Base-by-base conservation (phyloP, 2,113 vertebrate genomes). In the Lasiurus cinereus region DNA sequence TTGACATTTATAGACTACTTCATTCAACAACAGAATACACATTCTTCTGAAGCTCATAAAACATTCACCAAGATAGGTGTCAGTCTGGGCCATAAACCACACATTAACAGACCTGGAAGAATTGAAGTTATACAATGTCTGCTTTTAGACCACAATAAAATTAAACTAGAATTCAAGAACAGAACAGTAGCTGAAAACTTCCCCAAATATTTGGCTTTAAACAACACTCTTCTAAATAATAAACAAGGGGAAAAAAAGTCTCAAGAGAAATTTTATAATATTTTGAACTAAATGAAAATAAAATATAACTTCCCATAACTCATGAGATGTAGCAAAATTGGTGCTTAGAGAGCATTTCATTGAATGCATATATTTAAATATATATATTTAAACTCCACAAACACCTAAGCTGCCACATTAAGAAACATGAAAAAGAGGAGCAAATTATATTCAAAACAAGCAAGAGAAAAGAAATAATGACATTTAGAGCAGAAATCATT, bases 381-480 rank as follows among this genome's bases (percentile, higher is more conserved):
- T 59, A 24, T 24, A 80, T n/a, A 21, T 77, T 80, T 1, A 29
- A 62, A 59, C 3, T 14, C 43, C 69, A 39, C 69, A 39, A 72
- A 70, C 11, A 24, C 36, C 31, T 18, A 36, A 74, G 31, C 31
- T 73, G 67, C 13, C 46, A 79, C 21, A 31, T 82, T 82, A 54
- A 46, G 50, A 72, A 86, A 79, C 8, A 36, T 54, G n/a, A 39
- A 74, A 59, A 64, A 11, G 36, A 70, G 39, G 15, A 73, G 70
- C 39, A 83, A 64, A 72, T 93, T 76, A 66, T 88, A 56, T 15
- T 2, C 8, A 48, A 83, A 93, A 24, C 43, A 93, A 54, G 33
- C n/a, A 82, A 56, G 88, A 88, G 16, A 82, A 83, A 91, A 83
- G 3, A 31, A 54, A 67, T n/a, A 90, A 88, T 76, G 33, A 76